Evolutionary conservation across 2,888 invertebrate species (phyloP), one percentile per base, ranked within the genome.

Genomic region (Eupithecia subumbrata): DNA sequence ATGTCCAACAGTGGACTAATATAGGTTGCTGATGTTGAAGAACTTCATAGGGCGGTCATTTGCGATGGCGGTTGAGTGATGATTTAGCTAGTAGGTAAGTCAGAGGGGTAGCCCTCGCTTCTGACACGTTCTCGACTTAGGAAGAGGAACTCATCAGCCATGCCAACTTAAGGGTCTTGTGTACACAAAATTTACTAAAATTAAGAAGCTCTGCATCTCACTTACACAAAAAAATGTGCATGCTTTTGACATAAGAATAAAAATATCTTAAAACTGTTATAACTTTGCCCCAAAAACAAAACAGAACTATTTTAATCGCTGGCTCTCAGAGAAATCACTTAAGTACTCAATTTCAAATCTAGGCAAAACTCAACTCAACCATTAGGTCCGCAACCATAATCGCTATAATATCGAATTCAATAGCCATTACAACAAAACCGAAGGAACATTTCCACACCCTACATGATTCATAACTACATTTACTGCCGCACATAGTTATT

Each of bases 401-500:
- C 43, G 40, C 22, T 37, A 12, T 37, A 40, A 66, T 22, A 45
- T 43, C 68, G 68, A 22, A 43, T 43, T n/a, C 14, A 68, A 68
- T 67, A 67, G 22, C 40, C 30, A 22, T 40, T 5, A 68, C 37
- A 64, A 69, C 34, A 76, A 72, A 73, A 69, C 25, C 63, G 64
- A 69, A 74, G 74, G 25, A 11, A 64, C 63, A 73, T 76, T 72
- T 71, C 74, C 66, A 74, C 74, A 74, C 72, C 63, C 14, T 34
- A 8, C 22, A 68, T 73, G 73, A 77, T 73, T 73, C 45, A 78
- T 70, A 43, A 34, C 72, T 73, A 76, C 75, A 76, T 76, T 78
- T 78, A 77, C 68, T 63, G 60, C 75, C 37, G 22, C 45, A 72
- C 60, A 68, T 78, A 74, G 77, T 76, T 74, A 78, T 78, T 79